These are phyloP conservation scores for Phoxinus phoxinus DNA, from an alignment of 2,113 vertebrate species.

Conservation along the genomic window DNA sequence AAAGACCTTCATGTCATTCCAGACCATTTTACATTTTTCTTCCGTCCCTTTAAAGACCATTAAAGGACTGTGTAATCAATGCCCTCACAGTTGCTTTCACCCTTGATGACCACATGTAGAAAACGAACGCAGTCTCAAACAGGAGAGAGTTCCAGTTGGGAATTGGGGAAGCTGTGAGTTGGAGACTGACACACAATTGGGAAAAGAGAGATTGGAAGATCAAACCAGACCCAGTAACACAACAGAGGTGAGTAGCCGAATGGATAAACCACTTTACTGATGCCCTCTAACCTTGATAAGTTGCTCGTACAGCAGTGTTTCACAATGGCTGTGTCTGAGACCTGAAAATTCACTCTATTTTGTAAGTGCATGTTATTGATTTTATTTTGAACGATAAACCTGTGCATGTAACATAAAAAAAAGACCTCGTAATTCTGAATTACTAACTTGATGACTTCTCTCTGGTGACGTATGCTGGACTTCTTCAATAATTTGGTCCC, in stretches of 20 bases:
- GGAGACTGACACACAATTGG: slow-evolving; percentile 42
- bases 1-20: neutral
- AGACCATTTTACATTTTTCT: neutral
- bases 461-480: neutral
- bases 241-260: slow-evolving; percentile 34
- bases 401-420: neutral
- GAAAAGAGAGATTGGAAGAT: slow-evolving; percentile 24
- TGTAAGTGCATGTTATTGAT: neutral
- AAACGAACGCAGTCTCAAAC: slow-evolving; percentile 61
- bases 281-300: neutral
- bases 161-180: slow-evolving; percentile 53
- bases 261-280: neutral
- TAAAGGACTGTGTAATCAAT: slow-evolving; percentile 16
- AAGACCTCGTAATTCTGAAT: neutral
- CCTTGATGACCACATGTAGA: slow-evolving; percentile 39
- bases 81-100: slow-evolving; percentile 35
- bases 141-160: slow-evolving; percentile 63
- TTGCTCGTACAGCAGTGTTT: neutral
- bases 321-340: neutral
- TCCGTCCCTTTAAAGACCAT: neutral
- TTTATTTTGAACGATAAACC: neutral
- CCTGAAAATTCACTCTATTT: neutral
- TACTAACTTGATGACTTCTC: neutral
- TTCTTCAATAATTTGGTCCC: neutral
- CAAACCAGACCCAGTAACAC: neutral